Base-by-base conservation (phyloP, 2,113 vertebrate genomes). In the Halcyon malimbica region DNA sequence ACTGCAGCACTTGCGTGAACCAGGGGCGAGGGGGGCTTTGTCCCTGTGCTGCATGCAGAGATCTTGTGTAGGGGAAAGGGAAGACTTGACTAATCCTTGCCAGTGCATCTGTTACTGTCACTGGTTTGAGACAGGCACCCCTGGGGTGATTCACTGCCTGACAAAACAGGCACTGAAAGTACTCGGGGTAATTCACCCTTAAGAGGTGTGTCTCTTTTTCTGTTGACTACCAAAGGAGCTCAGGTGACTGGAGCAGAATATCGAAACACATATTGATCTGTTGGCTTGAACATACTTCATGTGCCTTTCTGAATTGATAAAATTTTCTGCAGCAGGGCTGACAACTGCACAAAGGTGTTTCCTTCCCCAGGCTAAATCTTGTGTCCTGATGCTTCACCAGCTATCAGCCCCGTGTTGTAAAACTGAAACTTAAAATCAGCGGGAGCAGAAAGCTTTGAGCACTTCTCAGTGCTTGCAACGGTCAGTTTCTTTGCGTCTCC, bases 1-100 rank as follows among this genome's bases (percentile, higher is more conserved):
- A 33, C 31, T 5, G 10, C 14, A 41, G 8, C 17, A 50, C 18
- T 65, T 33, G 11, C 1, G 0, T 46, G 57, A 79, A n/a, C 10
- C 13, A 19, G n/a, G 3, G 2, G 15, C 0, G 1, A 48, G 7
- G 7, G 1, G 5, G 6, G 1, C 10, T 71, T 51, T 7, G 11
- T 71, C 33, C 15, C 11, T 28, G 7, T 33, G 21, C 28, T 62
- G 29, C 25, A 23, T 9, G 8, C 6, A 13, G 11, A 8, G 19
- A 16, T 35, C 2, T 3, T 11, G 25, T 6, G 10, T 4, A 60
- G 31, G 5, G 9, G 19, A n/a, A 54, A 83, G 24, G 6, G 4
- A 1, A 2, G 2, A 24, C 13, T 41, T 56, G 39, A 3, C 13
- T 20, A 41, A 16, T 29, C 50, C 44, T 87, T 67, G 5, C 18